Percentiles rank a stretch among this genome's conserved stretches.
Evolutionary conservation across 2,113 vertebrate genomes (phyloP).

Genomic region (Scopus umbretta): DNA sequence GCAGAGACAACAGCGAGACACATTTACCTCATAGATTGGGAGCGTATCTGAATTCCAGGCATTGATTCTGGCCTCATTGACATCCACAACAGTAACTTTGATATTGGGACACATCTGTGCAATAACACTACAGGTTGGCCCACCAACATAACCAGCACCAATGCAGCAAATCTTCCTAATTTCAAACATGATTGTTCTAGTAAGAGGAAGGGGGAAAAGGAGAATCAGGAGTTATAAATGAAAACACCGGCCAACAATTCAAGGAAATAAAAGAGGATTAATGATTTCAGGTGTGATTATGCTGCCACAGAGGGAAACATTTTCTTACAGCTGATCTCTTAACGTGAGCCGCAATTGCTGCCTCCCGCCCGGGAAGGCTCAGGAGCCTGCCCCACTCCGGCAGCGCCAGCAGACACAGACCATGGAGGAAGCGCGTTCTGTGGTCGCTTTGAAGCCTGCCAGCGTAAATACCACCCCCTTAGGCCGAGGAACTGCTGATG

Average conservation of each 20-base stretch:
- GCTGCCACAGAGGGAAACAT: neutral
- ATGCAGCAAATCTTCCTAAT: slow-evolving; percentile 97
- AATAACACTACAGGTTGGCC: slow-evolving; percentile 96
- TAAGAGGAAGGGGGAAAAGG: neutral
- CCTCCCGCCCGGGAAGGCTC: neutral
- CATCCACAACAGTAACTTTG: slow-evolving; percentile 87
- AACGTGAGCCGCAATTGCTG: fast-evolving
- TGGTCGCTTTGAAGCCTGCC: fast-evolving
- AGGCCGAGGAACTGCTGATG: neutral
- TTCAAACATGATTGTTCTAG: slow-evolving; percentile 82
- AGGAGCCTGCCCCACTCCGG: neutral
- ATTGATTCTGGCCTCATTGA: slow-evolving; percentile 91
- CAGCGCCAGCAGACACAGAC: neutral
- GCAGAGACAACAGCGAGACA: neutral
- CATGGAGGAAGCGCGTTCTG: neutral
- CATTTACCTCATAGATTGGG: slow-evolving; percentile 94
- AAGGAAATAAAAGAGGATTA: neutral
- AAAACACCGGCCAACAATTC: fast-evolving
- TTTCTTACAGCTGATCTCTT: neutral
- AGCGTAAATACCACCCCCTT: fast-evolving
- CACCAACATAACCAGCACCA: slow-evolving; percentile 95
- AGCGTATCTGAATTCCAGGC: slow-evolving; percentile 97
- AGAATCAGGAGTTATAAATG: neutral
- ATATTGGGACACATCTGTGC: slow-evolving; percentile 94
- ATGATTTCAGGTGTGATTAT: neutral